phyloP scores from a whole-genome alignment of 1,140 invertebrate genomes.

The Leptinotarsa lineolata region DNA sequence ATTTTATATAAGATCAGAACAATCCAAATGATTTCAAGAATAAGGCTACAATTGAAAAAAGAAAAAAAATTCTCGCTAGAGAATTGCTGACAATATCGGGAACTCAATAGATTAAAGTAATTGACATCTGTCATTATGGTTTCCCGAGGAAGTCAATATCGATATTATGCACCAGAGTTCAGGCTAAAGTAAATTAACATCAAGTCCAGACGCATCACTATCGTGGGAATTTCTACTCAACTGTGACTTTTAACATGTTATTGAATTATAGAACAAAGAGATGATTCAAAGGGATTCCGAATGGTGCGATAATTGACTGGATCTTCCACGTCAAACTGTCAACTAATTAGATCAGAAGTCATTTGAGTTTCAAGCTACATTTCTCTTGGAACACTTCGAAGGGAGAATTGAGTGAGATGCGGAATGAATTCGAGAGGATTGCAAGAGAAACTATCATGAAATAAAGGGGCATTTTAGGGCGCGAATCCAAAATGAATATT shows the following conservation, averaged over 20 bases:
- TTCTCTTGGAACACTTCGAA: conserved; percentile 12
- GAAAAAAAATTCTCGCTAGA: too few relatives aligned
- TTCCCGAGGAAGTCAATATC: not conserved
- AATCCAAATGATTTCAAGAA: too few relatives aligned
- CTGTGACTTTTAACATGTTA: conserved; percentile 24
- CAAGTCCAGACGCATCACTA: not conserved
- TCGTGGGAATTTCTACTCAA: conserved; percentile 23
- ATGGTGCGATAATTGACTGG: conserved; percentile 25
- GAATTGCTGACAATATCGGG: too few relatives aligned
- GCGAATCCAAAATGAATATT: too few relatives aligned
- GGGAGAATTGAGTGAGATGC: not conserved
- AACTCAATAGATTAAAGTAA: too few relatives aligned
- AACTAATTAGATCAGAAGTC: conserved; percentile 25
- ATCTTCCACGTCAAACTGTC: conserved; percentile 25
- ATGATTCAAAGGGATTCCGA: conserved; percentile 19
- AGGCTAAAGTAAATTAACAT: not conserved
- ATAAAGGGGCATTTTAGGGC: too few relatives aligned
- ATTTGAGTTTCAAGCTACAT: conserved; percentile 13
- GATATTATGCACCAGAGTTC: not conserved
- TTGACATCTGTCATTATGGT: not conserved
- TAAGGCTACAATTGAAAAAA: too few relatives aligned
- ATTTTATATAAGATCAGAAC: too few relatives aligned
- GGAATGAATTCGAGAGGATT: not conserved
- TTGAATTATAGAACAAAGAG: conserved; percentile 21
- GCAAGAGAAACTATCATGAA: too few relatives aligned